Conservation (phyloP, 2,797 vertebrate species). For the Danionella dracula region DNA sequence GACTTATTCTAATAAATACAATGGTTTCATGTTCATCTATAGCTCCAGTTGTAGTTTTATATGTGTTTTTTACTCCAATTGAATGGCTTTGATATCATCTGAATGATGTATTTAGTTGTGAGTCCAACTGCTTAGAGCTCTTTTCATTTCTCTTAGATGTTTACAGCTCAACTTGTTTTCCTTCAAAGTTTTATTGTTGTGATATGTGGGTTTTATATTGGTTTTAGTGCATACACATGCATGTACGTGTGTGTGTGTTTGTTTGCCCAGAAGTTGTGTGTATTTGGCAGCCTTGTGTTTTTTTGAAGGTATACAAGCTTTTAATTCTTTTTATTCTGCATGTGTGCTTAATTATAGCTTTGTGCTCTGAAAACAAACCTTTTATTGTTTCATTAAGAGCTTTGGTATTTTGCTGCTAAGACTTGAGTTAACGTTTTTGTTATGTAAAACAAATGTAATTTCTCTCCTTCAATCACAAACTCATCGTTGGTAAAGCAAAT, state of each 20-base stretch:
- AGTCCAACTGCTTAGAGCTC: slow-evolving; percentile 16
- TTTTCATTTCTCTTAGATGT: slow-evolving; percentile 4
- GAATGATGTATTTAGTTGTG: slow-evolving; percentile 9
- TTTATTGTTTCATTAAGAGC: slow-evolving; percentile 17
- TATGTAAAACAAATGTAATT: too few relatives aligned
- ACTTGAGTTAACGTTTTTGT: too few relatives aligned
- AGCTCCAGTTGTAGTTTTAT: slow-evolving; percentile 6
- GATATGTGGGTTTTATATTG: slow-evolving; percentile 19
- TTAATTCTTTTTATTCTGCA: slow-evolving; percentile 13
- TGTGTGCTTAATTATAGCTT: slow-evolving; percentile 18
- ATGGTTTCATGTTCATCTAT: too few relatives aligned
- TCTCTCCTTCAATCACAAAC: too few relatives aligned
- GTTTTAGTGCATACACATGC: not conserved
- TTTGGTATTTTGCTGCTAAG: slow-evolving; percentile 16
- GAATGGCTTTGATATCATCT: slow-evolving; percentile 11
- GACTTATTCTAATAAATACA: too few relatives aligned
- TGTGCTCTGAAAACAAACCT: slow-evolving; percentile 27
- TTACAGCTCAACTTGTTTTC: slow-evolving; percentile 22
- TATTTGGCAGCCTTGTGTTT: not conserved
- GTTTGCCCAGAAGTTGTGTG: slow-evolving; percentile 19
- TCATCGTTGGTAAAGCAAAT: too few relatives aligned
- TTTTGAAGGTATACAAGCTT: slow-evolving; percentile 17
- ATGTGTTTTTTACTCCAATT: slow-evolving; percentile 12
- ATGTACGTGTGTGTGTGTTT: slow-evolving; percentile 21
- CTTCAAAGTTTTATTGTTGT: slow-evolving; percentile 15